Percentiles rank a stretch among this genome's conserved stretches.
These are phyloP conservation scores for Standfussiana lucernea DNA, from an alignment of 2,888 invertebrate species.

Conservation along the genomic window DNA sequence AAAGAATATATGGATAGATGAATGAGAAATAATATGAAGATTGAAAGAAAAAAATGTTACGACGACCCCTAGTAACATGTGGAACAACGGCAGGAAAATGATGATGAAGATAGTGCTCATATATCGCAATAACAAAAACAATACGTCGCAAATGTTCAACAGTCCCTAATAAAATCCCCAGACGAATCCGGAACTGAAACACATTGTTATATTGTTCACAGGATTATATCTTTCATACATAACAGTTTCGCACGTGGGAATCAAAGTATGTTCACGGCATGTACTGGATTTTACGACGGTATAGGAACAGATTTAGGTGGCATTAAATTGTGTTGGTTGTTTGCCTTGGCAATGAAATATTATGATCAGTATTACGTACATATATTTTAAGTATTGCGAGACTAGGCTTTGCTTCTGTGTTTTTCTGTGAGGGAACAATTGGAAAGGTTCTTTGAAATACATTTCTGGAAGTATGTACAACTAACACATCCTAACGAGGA, in stretches of 20 bases:
- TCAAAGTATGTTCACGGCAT: conserved; percentile 22
- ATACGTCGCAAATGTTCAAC: not conserved
- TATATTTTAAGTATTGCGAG: not conserved
- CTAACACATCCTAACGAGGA: not conserved
- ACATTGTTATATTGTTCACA: conserved; percentile 58
- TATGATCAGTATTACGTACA: not conserved
- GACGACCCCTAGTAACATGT: not conserved
- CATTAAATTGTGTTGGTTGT: not conserved
- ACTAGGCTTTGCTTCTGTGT: not conserved
- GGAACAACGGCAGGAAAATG: not conserved
- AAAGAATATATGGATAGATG: not conserved
- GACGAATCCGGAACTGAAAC: conserved; percentile 56
- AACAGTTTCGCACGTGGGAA: conserved; percentile 50
- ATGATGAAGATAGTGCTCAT: not conserved
- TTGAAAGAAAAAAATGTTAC: not conserved
- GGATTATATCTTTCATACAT: conserved; percentile 41
- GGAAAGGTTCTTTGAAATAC: not conserved
- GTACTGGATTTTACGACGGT: conserved; percentile 26
- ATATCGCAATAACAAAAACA: not conserved
- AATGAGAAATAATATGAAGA: not conserved
- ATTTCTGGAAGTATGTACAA: not conserved
- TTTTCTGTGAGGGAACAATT: not conserved
- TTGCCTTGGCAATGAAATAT: conserved; percentile 1
- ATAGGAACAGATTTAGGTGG: conserved; percentile 11
- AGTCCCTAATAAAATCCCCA: conserved; percentile 24